These are phyloP conservation scores for Oncopodura yosiiana DNA, from an alignment of 1,140 invertebrate species.

Conservation along the genomic window DNA sequence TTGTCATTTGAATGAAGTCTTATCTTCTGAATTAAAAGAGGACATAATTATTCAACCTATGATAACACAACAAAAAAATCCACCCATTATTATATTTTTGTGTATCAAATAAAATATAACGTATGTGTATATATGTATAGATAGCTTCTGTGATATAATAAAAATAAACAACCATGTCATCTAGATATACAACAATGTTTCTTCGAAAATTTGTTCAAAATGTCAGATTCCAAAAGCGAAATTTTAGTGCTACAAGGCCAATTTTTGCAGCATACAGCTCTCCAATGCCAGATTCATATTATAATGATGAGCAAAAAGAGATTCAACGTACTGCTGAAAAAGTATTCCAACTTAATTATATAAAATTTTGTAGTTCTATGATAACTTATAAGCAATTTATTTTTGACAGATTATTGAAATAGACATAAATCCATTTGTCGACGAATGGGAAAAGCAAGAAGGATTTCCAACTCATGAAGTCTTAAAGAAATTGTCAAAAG, in stretches of 20 bases:
- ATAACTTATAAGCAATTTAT: not conserved
- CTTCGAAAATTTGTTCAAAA: too few relatives aligned
- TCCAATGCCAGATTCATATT: conserved; percentile 20
- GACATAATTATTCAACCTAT: too few relatives aligned
- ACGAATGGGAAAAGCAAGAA: conserved; percentile 47
- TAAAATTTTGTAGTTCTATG: not conserved
- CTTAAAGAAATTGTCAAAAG: conserved; percentile 49
- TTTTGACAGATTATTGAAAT: conserved; percentile 43
- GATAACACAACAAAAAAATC: too few relatives aligned
- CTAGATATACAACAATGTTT: too few relatives aligned
- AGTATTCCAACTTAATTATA: not conserved
- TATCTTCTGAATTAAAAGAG: too few relatives aligned
- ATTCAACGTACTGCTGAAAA: conserved; percentile 21
- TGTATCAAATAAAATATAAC: too few relatives aligned
- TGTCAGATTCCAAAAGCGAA: not conserved
- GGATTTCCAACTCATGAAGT: conserved; percentile 48
- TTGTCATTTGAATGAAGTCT: too few relatives aligned
- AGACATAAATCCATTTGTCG: conserved; percentile 52
- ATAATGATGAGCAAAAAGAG: conserved; percentile 27
- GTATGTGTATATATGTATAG: too few relatives aligned
- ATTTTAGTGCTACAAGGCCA: not conserved
- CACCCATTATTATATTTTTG: too few relatives aligned
- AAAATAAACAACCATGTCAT: too few relatives aligned
- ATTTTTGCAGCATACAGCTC: conserved; percentile 14
- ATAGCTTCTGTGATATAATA: too few relatives aligned